Percentiles rank a stretch among this genome's conserved stretches.
phyloP scores from a whole-genome alignment of 2,797 vertebrate species.

The Phrynocephalus forsythii region DNA sequence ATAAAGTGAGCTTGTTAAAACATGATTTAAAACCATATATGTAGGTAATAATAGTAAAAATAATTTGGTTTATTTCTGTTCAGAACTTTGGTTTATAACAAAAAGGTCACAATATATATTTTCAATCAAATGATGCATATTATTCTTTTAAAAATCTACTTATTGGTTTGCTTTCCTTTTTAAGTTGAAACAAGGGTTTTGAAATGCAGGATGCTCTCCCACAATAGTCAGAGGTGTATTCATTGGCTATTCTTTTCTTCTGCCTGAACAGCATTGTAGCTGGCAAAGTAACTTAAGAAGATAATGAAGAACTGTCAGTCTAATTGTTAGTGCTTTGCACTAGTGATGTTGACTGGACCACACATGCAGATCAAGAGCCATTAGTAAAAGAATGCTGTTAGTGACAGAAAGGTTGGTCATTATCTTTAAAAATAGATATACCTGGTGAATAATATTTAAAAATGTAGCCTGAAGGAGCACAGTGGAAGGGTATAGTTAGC shows the following conservation, averaged over 20 bases:
- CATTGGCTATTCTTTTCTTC: background rate
- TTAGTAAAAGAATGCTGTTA: slow-evolving; percentile 2
- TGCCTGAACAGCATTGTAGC: slow-evolving; percentile 2
- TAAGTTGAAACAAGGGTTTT: background rate
- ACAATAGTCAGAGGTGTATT: background rate
- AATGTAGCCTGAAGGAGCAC: background rate
- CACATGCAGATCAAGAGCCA: background rate
- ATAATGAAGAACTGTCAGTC: slow-evolving; percentile 26
- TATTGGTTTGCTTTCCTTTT: background rate
- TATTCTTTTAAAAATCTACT: background rate
- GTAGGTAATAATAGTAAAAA: background rate
- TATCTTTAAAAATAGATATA: background rate
- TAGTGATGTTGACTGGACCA: slow-evolving; percentile 22
- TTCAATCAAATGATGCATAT: background rate
- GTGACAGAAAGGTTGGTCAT: background rate
- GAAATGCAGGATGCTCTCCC: background rate
- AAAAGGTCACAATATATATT: background rate
- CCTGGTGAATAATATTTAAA: background rate
- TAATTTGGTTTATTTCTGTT: background rate
- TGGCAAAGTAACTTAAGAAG: slow-evolving; percentile 17
- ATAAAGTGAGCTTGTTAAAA: background rate
- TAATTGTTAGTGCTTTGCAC: slow-evolving; percentile 24
- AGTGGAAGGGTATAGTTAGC: too few relatives aligned
- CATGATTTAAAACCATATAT: background rate
- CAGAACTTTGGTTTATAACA: background rate